phyloP scores from a whole-genome alignment of 2,113 vertebrate genomes.

The Takifugu flavidus region DNA sequence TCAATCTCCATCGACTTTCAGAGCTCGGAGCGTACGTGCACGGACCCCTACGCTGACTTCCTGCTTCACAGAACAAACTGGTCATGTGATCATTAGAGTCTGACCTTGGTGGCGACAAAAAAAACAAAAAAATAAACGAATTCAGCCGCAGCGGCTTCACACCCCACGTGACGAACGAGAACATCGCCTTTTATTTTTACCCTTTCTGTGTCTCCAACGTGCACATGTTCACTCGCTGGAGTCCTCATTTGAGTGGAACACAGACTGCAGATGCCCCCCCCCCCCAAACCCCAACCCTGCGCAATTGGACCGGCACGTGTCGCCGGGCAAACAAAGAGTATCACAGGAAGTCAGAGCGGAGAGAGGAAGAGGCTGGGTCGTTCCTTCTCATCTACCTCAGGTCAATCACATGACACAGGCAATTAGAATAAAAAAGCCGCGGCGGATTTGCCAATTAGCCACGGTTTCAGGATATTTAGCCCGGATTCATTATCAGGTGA shows the following conservation, averaged over 20 bases:
- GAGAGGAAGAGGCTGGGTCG: conserved; percentile 21
- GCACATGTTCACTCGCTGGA: too few relatives aligned
- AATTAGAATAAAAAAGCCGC: conserved; percentile 20
- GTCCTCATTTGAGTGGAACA: conserved; percentile 19
- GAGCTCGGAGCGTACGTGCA: neutral
- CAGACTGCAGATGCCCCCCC: conserved; percentile 20
- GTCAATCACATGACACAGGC: conserved; percentile 48
- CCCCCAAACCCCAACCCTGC: neutral
- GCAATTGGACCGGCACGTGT: conserved; percentile 55
- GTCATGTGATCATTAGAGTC: conserved; percentile 36
- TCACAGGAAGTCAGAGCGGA: conserved; percentile 14
- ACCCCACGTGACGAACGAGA: neutral
- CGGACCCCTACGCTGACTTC: conserved; percentile 44
- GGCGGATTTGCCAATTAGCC: conserved; percentile 18
- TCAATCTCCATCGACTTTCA: conserved; percentile 45
- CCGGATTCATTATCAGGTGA: conserved; percentile 22
- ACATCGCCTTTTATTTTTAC: conserved; percentile 7
- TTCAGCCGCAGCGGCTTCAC: conserved; percentile 42
- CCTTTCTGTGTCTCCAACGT: conserved; percentile 23
- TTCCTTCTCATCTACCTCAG: conserved; percentile 51
- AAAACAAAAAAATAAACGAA: neutral
- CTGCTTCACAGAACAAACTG: conserved; percentile 33
- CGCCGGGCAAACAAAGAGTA: conserved; percentile 55
- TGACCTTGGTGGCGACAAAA: conserved; percentile 28
- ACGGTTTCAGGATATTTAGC: conserved; percentile 26